Evolutionary conservation across 1,140 invertebrate species (phyloP), one percentile per base, ranked within the genome.

Genomic region (Heliconius himera): DNA sequence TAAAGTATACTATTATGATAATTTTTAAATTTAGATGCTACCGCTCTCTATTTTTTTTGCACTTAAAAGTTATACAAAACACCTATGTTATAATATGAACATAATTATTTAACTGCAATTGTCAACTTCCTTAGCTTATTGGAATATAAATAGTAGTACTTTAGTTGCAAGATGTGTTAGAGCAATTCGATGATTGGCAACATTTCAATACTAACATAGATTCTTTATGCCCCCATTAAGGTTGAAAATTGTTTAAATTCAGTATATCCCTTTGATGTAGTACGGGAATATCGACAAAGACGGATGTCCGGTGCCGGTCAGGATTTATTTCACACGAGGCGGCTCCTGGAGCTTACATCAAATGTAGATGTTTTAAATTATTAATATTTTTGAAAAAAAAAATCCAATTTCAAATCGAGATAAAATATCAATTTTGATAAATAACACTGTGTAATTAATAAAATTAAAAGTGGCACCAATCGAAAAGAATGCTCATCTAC

Each of bases 301-400:
- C 93, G 93, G 93, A 94, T 89, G 93, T 94, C 93, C 93, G 93
- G 91, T 93, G 89, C 92, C 93, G 93, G 93, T 93, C 93, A 94
- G 93, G 92, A 93, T 94, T 94, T 90, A 88, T 93, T 94, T 93
- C 93, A 93, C 91, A 92, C 90, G 90, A 90, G 82, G 82, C 84
- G 84, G 81, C 87, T 89, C 82, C 84, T 88, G 85, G 85, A 80
- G 72, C 82, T 89, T 83, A 80, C 82, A 82, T 86, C 85, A 85
- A 84, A 91, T 86, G 80, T 87, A 85, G 80, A 83, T 76, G 82
- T 79, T 75, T 74, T 66, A 74, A 56, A 54, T 70, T 79, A 22
- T 29, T 66, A n/a, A 26, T 29, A 66, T 26, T 66, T 26, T 66
- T 26, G 6, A 6, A 1, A 0, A 36, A 36, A 36, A 36, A 36